These are phyloP conservation scores for Smutsia gigantea DNA, from an alignment of 2,797 vertebrate species.

Conservation along the genomic window DNA sequence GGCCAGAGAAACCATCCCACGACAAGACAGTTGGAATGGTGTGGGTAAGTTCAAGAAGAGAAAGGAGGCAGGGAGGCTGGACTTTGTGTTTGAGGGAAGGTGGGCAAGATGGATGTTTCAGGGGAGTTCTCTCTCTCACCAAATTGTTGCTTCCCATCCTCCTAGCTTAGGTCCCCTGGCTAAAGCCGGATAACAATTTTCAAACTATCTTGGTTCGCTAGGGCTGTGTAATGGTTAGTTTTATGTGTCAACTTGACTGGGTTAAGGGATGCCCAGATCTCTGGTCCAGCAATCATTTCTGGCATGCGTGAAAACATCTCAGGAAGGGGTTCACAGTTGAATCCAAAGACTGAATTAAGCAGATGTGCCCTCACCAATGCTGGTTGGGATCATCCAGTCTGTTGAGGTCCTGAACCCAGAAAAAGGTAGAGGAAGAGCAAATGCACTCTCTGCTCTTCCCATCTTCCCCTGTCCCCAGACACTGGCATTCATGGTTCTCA, in stretches of 20 bases:
- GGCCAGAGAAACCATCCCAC: neutral
- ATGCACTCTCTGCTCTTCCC: neutral
- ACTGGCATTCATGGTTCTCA: neutral
- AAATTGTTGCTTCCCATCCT: neutral
- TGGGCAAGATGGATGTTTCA: neutral
- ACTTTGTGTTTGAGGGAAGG: neutral
- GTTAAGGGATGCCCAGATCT: neutral
- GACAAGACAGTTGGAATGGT: neutral
- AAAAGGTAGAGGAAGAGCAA: neutral
- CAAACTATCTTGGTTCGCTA: neutral
- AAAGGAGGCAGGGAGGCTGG: neutral
- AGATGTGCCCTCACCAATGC: neutral
- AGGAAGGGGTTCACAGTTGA: neutral
- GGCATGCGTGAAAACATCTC: neutral
- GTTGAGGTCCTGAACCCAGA: neutral
- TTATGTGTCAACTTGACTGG: neutral
- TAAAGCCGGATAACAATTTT: neutral
- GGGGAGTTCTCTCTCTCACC: neutral
- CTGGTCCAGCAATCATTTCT: neutral
- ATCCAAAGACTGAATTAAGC: neutral
- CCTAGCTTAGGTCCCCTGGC: neutral
- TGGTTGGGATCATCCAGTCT: neutral
- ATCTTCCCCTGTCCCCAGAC: neutral
- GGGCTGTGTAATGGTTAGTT: neutral
- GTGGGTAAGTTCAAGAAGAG: neutral